A percentile compares a stretch with the other conserved stretches of the same genome.
phyloP scores from a whole-genome alignment of 1,140 invertebrate species.

The Trichonephila clavipes region DNA sequence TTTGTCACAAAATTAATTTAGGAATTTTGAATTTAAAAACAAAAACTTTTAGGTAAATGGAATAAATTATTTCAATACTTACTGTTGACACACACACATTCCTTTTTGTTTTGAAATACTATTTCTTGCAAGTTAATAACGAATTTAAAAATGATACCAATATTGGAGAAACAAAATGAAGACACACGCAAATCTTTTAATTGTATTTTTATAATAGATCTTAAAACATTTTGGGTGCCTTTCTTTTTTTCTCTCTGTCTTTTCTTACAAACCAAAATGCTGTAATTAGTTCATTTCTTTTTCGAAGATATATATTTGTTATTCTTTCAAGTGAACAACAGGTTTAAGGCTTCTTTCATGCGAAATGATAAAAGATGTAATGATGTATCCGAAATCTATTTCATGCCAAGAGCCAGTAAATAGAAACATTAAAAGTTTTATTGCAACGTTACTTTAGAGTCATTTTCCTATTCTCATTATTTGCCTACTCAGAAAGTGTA shows the following conservation, averaged over 20 bases:
- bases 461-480: background rate
- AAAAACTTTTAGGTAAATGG: too few relatives aligned
- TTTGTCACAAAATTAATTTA: too few relatives aligned
- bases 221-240: background rate
- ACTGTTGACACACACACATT: too few relatives aligned
- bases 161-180: too few relatives aligned
- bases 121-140: too few relatives aligned
- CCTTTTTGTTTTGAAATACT: too few relatives aligned
- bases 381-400: slow-evolving; percentile 31
- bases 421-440: slow-evolving; percentile 9
- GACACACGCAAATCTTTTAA: too few relatives aligned
- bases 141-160: too few relatives aligned
- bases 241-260: background rate
- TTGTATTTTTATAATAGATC: background rate
- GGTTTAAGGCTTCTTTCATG: background rate
- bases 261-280: background rate
- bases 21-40: too few relatives aligned
- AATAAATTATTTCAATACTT: too few relatives aligned
- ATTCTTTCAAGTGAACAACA: background rate
- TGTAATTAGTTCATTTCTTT: background rate
- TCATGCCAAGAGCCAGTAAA: background rate
- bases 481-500: background rate
- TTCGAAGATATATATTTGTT: background rate
- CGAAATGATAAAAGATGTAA: slow-evolving; percentile 5
- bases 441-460: background rate